Evolutionary conservation across 37 sponge, comb jelly and placozoan genomes (phyloP).

Genomic region (Tethya wilhelma): DNA sequence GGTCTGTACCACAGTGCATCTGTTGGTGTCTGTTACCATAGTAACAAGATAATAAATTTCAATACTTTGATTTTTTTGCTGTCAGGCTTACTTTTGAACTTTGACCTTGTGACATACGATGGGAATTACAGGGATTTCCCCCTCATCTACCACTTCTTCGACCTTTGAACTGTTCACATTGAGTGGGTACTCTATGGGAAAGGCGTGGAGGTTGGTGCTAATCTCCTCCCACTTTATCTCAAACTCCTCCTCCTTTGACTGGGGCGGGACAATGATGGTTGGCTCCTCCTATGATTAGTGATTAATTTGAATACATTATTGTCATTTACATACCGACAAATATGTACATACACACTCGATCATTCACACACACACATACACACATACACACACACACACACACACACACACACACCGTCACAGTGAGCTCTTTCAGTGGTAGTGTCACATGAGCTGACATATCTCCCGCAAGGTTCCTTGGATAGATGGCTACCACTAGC

Average conservation of each 20-base stretch:
- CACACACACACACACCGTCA: slow-evolving; percentile 41
- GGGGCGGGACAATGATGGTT: slow-evolving; percentile 55
- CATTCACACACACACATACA: no score
- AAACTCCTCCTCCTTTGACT: slow-evolving; percentile 21
- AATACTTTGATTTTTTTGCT: background rate
- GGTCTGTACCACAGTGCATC: slow-evolving; percentile 45
- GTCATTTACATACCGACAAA: no score
- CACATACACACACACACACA: no score
- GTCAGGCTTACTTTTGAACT: slow-evolving; percentile 41
- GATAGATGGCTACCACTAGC: slow-evolving; percentile 49
- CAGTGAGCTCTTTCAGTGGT: slow-evolving; percentile 30
- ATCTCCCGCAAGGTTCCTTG: slow-evolving; percentile 30
- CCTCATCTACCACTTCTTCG: slow-evolving; percentile 25
- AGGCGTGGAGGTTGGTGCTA: slow-evolving; percentile 6
- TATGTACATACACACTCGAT: no score
- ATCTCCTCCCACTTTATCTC: slow-evolving; percentile 53
- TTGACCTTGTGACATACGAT: slow-evolving; percentile 65
- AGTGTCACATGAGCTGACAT: slow-evolving; percentile 33
- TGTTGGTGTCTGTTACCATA: slow-evolving; percentile 35
- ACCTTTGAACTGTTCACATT: background rate
- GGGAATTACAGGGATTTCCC: slow-evolving; percentile 13
- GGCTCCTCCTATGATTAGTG: slow-evolving; percentile 18
- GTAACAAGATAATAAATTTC: background rate
- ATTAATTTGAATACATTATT: no score
- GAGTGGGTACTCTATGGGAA: slow-evolving; percentile 22